Conservation (phyloP, 2,113 vertebrate genomes). For the Gasterosteus nipponicus region DNA sequence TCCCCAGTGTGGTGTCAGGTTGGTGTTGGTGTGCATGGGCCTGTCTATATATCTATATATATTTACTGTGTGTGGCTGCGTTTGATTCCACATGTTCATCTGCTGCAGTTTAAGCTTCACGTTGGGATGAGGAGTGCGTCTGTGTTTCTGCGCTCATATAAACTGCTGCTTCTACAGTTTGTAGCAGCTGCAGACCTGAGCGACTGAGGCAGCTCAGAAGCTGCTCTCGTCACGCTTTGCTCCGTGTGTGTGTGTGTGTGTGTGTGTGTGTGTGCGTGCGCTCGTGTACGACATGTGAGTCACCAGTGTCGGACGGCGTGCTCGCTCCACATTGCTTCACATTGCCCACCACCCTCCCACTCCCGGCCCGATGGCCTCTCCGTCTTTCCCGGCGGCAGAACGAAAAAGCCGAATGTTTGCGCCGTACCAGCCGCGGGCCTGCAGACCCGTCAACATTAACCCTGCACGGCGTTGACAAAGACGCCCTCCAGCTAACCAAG, state of each 20-base stretch:
- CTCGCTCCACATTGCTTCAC: slow-evolving; percentile 57
- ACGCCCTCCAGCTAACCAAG: slow-evolving; percentile 16
- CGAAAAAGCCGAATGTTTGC: background rate
- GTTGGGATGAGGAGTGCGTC: too few species aligned
- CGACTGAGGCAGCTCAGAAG: slow-evolving; percentile 24
- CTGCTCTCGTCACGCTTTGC: slow-evolving; percentile 44
- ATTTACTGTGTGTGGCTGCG: background rate
- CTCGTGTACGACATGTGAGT: slow-evolving; percentile 57
- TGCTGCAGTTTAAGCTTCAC: background rate
- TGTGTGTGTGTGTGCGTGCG: slow-evolving; percentile 15
- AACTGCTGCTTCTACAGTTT: slow-evolving; percentile 51
- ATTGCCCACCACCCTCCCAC: slow-evolving; percentile 13
- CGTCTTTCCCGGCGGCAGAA: slow-evolving; percentile 35
- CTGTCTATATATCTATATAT: background rate
- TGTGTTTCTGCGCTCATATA: slow-evolving; percentile 44
- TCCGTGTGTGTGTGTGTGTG: slow-evolving; percentile 26
- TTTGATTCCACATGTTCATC: slow-evolving; percentile 17
- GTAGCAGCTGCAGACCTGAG: slow-evolving; percentile 49
- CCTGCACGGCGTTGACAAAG: slow-evolving; percentile 26
- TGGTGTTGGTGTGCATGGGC: slow-evolving; percentile 43
- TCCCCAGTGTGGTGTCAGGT: slow-evolving; percentile 96
- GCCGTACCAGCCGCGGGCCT: background rate
- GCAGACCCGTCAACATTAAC: slow-evolving; percentile 25
- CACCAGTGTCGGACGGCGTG: slow-evolving; percentile 46
- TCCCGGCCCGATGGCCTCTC: slow-evolving; percentile 15